phyloP scores from a whole-genome alignment of 1,140 invertebrate genomes.

The Drosophila lowei region DNA sequence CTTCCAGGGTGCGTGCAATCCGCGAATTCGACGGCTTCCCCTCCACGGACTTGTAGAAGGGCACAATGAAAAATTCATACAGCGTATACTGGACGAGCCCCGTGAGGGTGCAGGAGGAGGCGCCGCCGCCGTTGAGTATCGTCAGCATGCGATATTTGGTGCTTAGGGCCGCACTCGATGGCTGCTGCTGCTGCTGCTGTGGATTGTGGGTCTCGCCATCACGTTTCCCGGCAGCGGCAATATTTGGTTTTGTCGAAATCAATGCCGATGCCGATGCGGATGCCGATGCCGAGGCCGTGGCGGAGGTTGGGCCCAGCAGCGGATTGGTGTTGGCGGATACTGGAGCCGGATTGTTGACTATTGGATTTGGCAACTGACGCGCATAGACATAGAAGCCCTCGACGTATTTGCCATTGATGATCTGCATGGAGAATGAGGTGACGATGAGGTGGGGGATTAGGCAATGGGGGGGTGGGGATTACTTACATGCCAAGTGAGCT shows the following conservation, averaged over 20 bases:
- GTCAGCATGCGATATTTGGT: slow-evolving; percentile 87
- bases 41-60: slow-evolving; percentile 90
- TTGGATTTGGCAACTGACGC: slow-evolving; percentile 77
- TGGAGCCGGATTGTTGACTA: slow-evolving; percentile 49
- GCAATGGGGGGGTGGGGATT: background rate
- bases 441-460: slow-evolving; percentile 23
- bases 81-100: slow-evolving; percentile 88
- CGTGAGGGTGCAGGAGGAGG: slow-evolving; percentile 87
- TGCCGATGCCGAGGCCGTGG: slow-evolving; percentile 29
- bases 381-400: slow-evolving; percentile 87
- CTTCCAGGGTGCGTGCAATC: slow-evolving; percentile 88
- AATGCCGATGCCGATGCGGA: slow-evolving; percentile 73
- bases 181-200: slow-evolving; percentile 28
- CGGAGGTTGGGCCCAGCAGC: slow-evolving; percentile 44
- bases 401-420: slow-evolving; percentile 86
- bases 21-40: slow-evolving; percentile 90
- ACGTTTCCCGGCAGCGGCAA: slow-evolving; percentile 81
- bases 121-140: slow-evolving; percentile 86
- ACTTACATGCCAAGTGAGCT: slow-evolving; percentile 92
- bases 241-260: slow-evolving; percentile 82
- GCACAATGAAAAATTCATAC: slow-evolving; percentile 91
- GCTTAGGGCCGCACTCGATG: slow-evolving; percentile 38
- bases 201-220: slow-evolving; percentile 51
- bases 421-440: slow-evolving; percentile 78
- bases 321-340: slow-evolving; percentile 65